phyloP scores from a whole-genome alignment of 2,797 vertebrate genomes.

The Lepilemur septentrionalis region DNA sequence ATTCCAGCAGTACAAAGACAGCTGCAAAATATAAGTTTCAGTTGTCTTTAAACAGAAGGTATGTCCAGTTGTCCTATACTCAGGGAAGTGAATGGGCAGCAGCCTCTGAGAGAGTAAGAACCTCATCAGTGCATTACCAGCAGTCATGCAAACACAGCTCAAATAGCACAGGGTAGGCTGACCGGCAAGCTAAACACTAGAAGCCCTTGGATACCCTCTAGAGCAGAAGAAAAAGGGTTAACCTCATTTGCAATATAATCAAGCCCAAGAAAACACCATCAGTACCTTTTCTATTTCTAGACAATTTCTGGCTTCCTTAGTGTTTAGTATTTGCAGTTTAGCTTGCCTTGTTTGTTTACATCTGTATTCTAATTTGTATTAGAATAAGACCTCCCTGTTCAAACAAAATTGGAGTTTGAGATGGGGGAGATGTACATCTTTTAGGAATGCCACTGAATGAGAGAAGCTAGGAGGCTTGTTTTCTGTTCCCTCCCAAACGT shows the following conservation, averaged over 20 bases:
- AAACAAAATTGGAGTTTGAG: neutral
- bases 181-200: accelerated
- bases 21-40: neutral
- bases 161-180: neutral
- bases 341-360: neutral
- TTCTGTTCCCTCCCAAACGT: neutral
- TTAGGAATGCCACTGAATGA: neutral
- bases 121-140: neutral
- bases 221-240: neutral
- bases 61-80: neutral
- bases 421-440: neutral
- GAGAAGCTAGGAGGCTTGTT: neutral
- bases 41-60: neutral
- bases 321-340: neutral
- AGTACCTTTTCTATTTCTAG: neutral
- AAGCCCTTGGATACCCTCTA: neutral
- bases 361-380: neutral
- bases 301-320: neutral
- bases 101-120: neutral
- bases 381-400: neutral
- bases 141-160: neutral
- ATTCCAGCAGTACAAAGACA: neutral
- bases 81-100: neutral
- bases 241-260: neutral
- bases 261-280: neutral